phyloP scores from a whole-genome alignment of 2,888 invertebrate species.

The Spodoptera littoralis region DNA sequence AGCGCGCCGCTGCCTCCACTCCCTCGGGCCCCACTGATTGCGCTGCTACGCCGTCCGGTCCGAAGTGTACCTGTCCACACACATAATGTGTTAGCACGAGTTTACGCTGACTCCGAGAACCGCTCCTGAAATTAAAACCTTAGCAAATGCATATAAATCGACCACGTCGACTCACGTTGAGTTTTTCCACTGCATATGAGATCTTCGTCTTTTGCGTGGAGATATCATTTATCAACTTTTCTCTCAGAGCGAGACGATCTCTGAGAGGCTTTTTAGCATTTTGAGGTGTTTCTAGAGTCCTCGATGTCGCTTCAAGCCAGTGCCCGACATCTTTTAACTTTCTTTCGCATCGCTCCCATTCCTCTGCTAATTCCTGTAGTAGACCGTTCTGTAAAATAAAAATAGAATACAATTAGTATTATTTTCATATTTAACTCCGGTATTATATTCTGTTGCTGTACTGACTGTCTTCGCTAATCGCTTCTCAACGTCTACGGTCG shows the following conservation, averaged over 20 bases:
- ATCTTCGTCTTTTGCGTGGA: constrained; percentile 97
- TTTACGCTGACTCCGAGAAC: neutral
- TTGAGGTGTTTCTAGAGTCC: constrained; percentile 93
- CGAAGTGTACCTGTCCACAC: constrained; percentile 93
- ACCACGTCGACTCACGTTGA: constrained; percentile 90
- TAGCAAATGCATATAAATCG: neutral
- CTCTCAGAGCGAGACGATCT: constrained; percentile 95
- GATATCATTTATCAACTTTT: constrained; percentile 95
- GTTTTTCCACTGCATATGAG: constrained; percentile 95
- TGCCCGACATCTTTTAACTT: constrained; percentile 96
- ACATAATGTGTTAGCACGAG: constrained; percentile 10
- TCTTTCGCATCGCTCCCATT: constrained; percentile 98
- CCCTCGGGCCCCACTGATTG: constrained; percentile 91
- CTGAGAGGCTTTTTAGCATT: constrained; percentile 95
- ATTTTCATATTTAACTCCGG: neutral
- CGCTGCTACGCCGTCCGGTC: constrained; percentile 94
- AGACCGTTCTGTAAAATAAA: constrained; percentile 92
- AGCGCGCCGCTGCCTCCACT: constrained; percentile 92
- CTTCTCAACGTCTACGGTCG: constrained; percentile 95
- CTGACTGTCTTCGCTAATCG: constrained; percentile 95
- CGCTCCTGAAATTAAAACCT: constrained; percentile 20
- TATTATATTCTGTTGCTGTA: constrained; percentile 43
- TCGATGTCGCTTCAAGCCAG: constrained; percentile 96
- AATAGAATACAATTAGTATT: constrained; percentile 27
- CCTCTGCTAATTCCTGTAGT: constrained; percentile 96